A percentile compares a stretch with the other conserved stretches of the same genome.
Evolutionary conservation across 2,797 vertebrate species (phyloP).

Genomic region (Meriones psammophilus): DNA sequence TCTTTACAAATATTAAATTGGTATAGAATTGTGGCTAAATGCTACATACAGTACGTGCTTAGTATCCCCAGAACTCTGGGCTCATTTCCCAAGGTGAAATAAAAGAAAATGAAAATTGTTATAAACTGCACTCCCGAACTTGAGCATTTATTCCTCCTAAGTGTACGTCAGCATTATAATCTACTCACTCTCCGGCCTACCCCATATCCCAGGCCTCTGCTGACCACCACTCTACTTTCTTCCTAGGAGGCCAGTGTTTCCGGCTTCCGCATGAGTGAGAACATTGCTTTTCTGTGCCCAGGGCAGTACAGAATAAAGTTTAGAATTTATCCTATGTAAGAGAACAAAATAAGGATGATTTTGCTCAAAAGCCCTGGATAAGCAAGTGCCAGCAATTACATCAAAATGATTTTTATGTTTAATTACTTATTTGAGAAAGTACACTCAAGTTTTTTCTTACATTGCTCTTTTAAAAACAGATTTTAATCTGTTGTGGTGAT

Average conservation of each 20-base stretch:
- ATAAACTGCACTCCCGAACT: not conserved
- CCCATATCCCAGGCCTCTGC: not conserved
- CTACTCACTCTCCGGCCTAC: not conserved
- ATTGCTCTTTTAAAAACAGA: conserved; percentile 51
- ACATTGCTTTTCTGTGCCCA: not conserved
- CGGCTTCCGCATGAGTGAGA: not conserved
- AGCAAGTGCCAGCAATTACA: not conserved
- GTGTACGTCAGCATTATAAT: too few relatives aligned
- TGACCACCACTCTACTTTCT: not conserved
- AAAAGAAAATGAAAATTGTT: not conserved
- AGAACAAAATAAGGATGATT: conserved; percentile 14
- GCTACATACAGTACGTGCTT: not conserved
- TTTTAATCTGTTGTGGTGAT: conserved; percentile 29
- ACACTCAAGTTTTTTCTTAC: conserved; percentile 44
- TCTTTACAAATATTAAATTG: not conserved
- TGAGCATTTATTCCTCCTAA: not conserved
- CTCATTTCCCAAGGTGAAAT: not conserved
- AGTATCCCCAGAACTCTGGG: not conserved
- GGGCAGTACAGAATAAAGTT: not conserved
- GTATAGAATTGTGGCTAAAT: not conserved
- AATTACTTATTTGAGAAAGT: conserved; percentile 58
- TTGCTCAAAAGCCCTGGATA: conserved; percentile 20
- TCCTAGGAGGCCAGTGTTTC: not conserved
- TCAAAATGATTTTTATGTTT: conserved; percentile 44
- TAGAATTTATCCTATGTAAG: conserved; percentile 10